Evolutionary conservation across 2,888 invertebrate species (phyloP).

Genomic region (Drosophila monieri): DNA sequence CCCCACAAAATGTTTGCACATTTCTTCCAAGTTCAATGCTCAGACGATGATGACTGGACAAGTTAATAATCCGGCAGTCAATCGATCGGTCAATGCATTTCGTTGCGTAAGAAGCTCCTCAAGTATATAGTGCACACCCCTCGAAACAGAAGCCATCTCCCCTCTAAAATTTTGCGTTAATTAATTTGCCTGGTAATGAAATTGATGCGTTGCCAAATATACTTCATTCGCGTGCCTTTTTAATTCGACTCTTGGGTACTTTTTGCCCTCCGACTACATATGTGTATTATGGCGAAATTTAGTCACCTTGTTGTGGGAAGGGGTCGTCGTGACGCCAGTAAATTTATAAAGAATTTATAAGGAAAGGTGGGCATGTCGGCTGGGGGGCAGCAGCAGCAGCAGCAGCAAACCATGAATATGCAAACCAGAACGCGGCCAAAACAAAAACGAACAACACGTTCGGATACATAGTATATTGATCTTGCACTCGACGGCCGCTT

Average conservation of each 20-base stretch:
- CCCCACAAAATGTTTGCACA: neutral
- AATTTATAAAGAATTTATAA: conserved; percentile 53
- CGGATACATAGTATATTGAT: conserved; percentile 49
- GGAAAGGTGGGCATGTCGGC: conserved; percentile 63
- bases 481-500: conserved; percentile 31
- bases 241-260: conserved; percentile 29
- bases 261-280: conserved; percentile 32
- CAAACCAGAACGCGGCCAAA: conserved; percentile 9
- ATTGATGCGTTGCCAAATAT: conserved; percentile 47
- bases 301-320: conserved; percentile 31
- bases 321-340: conserved; percentile 30
- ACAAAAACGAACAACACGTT: conserved; percentile 2
- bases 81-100: conserved; percentile 63
- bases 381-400: conserved; percentile 27
- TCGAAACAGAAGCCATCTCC: conserved; percentile 4
- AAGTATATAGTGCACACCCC: conserved; percentile 16
- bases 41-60: conserved; percentile 64
- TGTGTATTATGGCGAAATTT: conserved; percentile 56
- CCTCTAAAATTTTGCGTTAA: conserved; percentile 4
- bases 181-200: conserved; percentile 8
- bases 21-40: conserved; percentile 65
- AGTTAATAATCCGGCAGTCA: conserved; percentile 44
- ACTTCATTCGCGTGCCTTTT: conserved; percentile 56
- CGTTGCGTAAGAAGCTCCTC: conserved; percentile 53
- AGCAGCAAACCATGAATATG: conserved; percentile 17